Percentiles rank a stretch among this genome's conserved stretches.
Evolutionary conservation across 1,140 invertebrate species (phyloP).

Genomic region (Drosophila kepulauana): DNA sequence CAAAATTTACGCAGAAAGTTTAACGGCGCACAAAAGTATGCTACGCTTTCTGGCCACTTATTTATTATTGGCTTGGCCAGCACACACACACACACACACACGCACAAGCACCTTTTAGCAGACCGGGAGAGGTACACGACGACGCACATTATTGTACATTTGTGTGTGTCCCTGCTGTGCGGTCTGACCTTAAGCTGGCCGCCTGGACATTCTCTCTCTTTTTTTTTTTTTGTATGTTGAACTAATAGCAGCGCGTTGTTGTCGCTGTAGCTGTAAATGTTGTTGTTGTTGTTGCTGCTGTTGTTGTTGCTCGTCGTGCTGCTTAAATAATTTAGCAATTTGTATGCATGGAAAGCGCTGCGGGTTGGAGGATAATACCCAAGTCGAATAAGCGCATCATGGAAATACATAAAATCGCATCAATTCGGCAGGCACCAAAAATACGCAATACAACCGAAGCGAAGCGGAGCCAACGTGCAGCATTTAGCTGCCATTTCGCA

Average conservation of each 20-base stretch:
- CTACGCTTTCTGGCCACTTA: constrained; percentile 73
- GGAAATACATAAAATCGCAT: constrained; percentile 81
- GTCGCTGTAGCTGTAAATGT: neutral
- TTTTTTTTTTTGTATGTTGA: too few species aligned
- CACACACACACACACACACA: constrained; percentile 31
- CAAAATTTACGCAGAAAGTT: constrained; percentile 77
- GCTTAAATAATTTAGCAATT: constrained; percentile 83
- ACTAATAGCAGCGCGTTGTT: too few species aligned
- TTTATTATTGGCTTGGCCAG: constrained; percentile 70
- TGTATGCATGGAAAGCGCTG: constrained; percentile 81
- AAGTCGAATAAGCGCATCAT: constrained; percentile 80
- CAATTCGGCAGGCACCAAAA: constrained; percentile 51
- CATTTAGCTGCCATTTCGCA: constrained; percentile 9
- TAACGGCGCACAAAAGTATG: constrained; percentile 70
- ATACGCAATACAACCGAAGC: neutral
- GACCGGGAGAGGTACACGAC: neutral
- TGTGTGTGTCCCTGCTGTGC: constrained; percentile 43
- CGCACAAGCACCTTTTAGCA: constrained; percentile 10
- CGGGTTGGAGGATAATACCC: constrained; percentile 67
- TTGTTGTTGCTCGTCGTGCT: constrained; percentile 42
- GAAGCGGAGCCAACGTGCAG: neutral
- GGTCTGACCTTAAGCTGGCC: constrained; percentile 52
- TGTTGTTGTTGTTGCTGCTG: constrained; percentile 4
- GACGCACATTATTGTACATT: constrained; percentile 31
- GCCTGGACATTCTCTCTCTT: constrained; percentile 32